These are phyloP conservation scores for Cephus rjabovi DNA, from an alignment of 2,888 invertebrate species.

Conservation along the genomic window DNA sequence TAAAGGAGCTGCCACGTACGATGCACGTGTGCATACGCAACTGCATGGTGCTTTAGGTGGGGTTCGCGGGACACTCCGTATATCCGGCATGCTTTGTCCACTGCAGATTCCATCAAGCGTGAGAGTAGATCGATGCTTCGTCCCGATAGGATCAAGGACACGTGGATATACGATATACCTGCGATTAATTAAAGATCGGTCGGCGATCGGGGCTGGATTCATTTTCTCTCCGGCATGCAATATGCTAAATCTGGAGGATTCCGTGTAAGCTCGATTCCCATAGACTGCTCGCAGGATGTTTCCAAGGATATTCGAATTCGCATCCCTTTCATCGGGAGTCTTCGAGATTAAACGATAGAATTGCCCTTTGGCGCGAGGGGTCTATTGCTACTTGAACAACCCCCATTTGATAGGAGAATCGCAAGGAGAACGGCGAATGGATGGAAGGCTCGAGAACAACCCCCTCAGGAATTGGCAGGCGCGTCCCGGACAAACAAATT, in stretches of 20 bases:
- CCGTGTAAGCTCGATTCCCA: conserved; percentile 13
- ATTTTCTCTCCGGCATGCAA: not conserved
- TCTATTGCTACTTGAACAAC: not conserved
- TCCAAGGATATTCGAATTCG: conserved; percentile 24
- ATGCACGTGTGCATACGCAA: not conserved
- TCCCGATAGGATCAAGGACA: conserved; percentile 15
- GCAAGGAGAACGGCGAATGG: not conserved
- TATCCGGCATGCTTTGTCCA: not conserved
- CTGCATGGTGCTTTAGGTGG: not conserved
- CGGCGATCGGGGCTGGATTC: not conserved
- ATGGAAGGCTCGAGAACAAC: not conserved
- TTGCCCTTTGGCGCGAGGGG: conserved; percentile 33
- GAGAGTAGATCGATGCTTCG: not conserved
- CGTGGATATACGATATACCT: not conserved
- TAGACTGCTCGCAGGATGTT: not conserved
- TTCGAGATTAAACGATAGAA: conserved; percentile 64
- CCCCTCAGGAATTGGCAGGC: not conserved
- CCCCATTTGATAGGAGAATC: not conserved
- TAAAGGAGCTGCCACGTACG: not conserved
- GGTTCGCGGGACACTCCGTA: not conserved
- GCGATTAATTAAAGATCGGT: not conserved
- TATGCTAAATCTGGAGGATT: not conserved
- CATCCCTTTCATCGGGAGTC: conserved; percentile 25
- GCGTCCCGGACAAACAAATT: conserved; percentile 59
- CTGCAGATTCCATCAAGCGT: not conserved